Base-by-base conservation (phyloP, 2,797 vertebrate genomes). In the Clarias pachynema region DNA sequence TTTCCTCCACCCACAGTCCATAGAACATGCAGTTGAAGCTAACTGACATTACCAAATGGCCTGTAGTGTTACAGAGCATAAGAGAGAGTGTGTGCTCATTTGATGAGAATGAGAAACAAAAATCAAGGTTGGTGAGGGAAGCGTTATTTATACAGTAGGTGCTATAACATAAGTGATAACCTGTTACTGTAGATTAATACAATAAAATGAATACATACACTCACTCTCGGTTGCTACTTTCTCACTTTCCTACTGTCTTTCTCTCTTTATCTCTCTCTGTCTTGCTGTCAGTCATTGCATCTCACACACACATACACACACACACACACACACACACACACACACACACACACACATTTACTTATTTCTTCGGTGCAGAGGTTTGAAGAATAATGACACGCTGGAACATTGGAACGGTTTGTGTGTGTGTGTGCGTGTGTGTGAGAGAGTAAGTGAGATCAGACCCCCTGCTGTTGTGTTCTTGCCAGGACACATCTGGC, bases 401-500 rank as follows among this genome's bases (percentile, higher is more conserved):
- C 49, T 14, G 18, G 68, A 24, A 70, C 34, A 40, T 12, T n/a
- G 22, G 60, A 62, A 62, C 26, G 63, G 63, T 66, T 3, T 66
- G 63, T 66, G 63, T 66, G 63, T 66, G 63, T 66, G 34, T 69
- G 68, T 40, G 24, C 31, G 44, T 34, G 53, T 34, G 56, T 60
- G 56, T 78, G 73, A 31, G 73, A 57, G 73, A 20, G 73, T 57
- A 24, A 24, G 29, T 9, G 75, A 60, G 22, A 79, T 62, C 31
- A 60, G 20, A 31, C 69, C 74, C 57, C 15, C 77, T 81, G 53
- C 57, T 79, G 57, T 62, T 79, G 37, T 57, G 53, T 57, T 86
- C 65, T 87, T 87, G 34, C 9, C 81, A 70, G 73, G 75, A 82
- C 70, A 82, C 77, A 83, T 82, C 31, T 88, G 56, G 29, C 75